Conservation (phyloP, 2,113 vertebrate species). For the Nerophis lumbriciformis region DNA sequence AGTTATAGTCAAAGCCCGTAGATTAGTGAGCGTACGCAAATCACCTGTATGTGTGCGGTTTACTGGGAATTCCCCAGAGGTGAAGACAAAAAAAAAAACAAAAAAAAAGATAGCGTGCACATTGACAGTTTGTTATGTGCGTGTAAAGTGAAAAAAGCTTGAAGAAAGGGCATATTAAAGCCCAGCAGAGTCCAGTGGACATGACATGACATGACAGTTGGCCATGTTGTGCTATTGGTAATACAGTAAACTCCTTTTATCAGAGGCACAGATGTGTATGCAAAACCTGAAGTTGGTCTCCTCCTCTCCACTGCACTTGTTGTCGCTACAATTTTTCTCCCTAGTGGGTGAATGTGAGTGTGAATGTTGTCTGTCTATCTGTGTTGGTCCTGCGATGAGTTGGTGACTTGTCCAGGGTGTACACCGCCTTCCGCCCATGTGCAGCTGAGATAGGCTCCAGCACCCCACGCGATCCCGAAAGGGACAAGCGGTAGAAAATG, state of each 20-base stretch:
- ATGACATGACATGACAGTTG: slow-evolving; percentile 40
- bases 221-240: slow-evolving; percentile 18
- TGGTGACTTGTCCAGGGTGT: too few relatives aligned
- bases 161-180: background rate
- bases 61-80: slow-evolving; percentile 56
- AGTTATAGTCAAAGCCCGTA: slow-evolving; percentile 55
- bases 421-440: too few relatives aligned
- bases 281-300: slow-evolving; percentile 57
- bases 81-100: slow-evolving; percentile 16
- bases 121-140: slow-evolving; percentile 9
- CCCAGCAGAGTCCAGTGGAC: slow-evolving; percentile 25
- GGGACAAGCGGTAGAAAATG: too few relatives aligned
- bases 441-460: too few relatives aligned
- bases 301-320: background rate
- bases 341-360: too few relatives aligned
- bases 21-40: slow-evolving; percentile 65
- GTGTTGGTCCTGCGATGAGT: too few relatives aligned
- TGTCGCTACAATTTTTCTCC: background rate
- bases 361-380: too few relatives aligned
- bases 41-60: slow-evolving; percentile 52
- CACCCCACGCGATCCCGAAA: too few relatives aligned
- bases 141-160: slow-evolving; percentile 27
- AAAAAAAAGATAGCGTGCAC: slow-evolving; percentile 4
- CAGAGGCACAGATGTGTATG: slow-evolving; percentile 36
- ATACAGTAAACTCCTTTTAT: background rate